Base-by-base conservation (phyloP, 2,113 vertebrate genomes). In the Oenanthe melanoleuca region DNA sequence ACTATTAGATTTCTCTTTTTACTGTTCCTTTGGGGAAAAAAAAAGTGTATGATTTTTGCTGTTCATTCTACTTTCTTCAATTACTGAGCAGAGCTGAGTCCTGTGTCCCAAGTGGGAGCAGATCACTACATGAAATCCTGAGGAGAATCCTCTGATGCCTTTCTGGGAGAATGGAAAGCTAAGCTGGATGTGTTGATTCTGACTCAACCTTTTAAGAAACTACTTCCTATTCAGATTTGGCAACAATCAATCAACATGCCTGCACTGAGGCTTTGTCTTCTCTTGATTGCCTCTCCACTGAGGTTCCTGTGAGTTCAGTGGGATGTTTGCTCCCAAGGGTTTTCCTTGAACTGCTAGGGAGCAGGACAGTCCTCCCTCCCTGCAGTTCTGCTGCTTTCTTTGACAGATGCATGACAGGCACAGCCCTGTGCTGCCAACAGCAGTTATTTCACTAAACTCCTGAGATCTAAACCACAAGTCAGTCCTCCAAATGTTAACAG, bases 401-500 rank as follows among this genome's bases (percentile, higher is more conserved):
- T 47, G 79, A 61, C 23, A 69, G 63, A 8, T 18, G 20, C 66
- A 25, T 2, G 11, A 63, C 87, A 88, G n/a, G 50, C 66, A 86
- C 81, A 29, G 52, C 34, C 65, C 91, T 31, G 83, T 87, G 60
- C 85, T 71, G 70, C 24, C 42, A 66, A 85, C 77, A 85, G 90
- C 75, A 96, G 31, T 56, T 67, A 34, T 45, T 72, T 69, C 70
- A 86, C 78, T 73, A 33, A 80, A 66, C 33, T 95, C 90, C 87
- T 80, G 86, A 92, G 92, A 87, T 93, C 55, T 92, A 91, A 92
- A 38, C 91, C 70, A 11, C 60, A 90, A 72, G 81, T 66, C 47
- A 34, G 13, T 81, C 92, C 86, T 81, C 85, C 55, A 80, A 16
- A 52, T 14, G 57, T 93, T 95, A 98, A 75, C 96, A 98, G 22